Conservation (phyloP, 2,113 vertebrate species). For the Eolophus roseicapilla region DNA sequence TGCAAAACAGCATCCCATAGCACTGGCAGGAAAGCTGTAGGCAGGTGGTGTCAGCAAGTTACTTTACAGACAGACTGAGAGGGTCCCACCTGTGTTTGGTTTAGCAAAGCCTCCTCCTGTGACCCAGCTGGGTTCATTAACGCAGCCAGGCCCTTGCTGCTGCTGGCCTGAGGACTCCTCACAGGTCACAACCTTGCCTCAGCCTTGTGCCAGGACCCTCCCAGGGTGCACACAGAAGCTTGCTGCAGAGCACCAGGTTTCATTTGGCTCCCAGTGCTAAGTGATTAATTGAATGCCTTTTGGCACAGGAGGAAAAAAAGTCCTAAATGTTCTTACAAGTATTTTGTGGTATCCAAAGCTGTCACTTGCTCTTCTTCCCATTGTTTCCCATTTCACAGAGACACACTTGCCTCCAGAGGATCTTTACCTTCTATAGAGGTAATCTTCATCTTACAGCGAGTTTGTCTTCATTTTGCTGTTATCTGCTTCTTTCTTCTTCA, state of each 20-base stretch:
- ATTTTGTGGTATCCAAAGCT: background rate
- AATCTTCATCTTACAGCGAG: background rate
- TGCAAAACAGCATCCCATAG: background rate
- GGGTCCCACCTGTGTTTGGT: background rate
- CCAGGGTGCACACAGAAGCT: background rate
- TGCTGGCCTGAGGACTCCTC: background rate
- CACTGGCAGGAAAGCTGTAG: background rate
- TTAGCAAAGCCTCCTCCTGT: background rate
- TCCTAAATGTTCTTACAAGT: background rate
- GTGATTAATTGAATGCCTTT: background rate
- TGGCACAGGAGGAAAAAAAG: background rate
- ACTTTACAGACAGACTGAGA: rapidly evolving
- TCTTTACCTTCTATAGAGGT: background rate
- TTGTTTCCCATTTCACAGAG: background rate
- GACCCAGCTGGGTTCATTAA: background rate
- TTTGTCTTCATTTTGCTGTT: background rate
- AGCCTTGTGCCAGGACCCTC: background rate
- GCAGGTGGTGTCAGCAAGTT: background rate
- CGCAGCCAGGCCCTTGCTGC: no score
- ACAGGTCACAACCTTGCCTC: background rate
- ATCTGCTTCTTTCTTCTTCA: background rate
- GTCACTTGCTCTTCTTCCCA: background rate
- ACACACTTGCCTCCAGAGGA: background rate
- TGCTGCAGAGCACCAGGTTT: background rate
- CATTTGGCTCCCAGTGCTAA: background rate